Percentiles rank a stretch among this genome's conserved stretches.
Evolutionary conservation across 1,140 invertebrate species (phyloP).

Genomic region (Drosophila erecta): DNA sequence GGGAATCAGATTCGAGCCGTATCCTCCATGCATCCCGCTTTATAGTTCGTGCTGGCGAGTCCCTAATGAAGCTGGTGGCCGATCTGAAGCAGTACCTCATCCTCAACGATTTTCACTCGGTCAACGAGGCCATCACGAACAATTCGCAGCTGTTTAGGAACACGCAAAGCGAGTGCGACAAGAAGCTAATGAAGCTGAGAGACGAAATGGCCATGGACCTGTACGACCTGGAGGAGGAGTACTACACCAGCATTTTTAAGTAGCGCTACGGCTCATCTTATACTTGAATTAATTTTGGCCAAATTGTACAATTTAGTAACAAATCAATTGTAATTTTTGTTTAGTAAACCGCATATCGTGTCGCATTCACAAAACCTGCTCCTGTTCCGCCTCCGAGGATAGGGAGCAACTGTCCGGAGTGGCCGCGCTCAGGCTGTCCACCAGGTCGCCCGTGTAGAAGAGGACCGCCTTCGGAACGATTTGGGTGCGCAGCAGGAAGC

Average conservation of each 20-base stretch:
- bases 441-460: conserved; percentile 95
- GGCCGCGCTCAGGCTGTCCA: conserved; percentile 78
- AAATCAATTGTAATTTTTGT: neutral
- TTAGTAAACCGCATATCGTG: neutral
- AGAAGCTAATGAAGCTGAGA: conserved; percentile 94
- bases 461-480: conserved; percentile 96
- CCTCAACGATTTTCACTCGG: conserved; percentile 98
- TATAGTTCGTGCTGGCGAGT: conserved; percentile 95
- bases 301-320: neutral
- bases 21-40: neutral
- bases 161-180: conserved; percentile 96
- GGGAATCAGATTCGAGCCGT: neutral
- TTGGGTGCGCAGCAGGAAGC: conserved; percentile 96
- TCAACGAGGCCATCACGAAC: conserved; percentile 97
- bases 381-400: conserved; percentile 17
- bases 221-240: conserved; percentile 98
- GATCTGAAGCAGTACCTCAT: conserved; percentile 99
- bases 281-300: neutral
- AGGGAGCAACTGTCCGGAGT: neutral
- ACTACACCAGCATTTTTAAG: conserved; percentile 98
- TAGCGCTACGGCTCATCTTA: conserved; percentile 67
- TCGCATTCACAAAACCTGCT: neutral
- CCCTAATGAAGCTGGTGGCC: conserved; percentile 97
- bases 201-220: conserved; percentile 98
- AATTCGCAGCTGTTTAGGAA: conserved; percentile 95